Base-by-base conservation (phyloP, 1,140 invertebrate genomes). In the Apis dorsata region DNA sequence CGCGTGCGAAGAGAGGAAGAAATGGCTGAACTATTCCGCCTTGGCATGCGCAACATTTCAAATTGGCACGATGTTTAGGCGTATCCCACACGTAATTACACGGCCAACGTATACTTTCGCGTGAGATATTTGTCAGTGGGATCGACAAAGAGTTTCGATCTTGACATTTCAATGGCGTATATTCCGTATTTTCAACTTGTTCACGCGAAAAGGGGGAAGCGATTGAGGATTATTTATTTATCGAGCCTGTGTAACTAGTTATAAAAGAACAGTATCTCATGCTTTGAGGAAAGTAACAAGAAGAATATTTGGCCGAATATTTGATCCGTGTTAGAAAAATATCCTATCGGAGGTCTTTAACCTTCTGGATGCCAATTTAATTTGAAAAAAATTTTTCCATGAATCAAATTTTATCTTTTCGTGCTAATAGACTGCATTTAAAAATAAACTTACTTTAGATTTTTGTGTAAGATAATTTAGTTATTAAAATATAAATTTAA, bases 51-150 rank as follows among this genome's bases (percentile, higher is more conserved):
- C 53, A 78, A 78, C 76, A 59, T 59, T 69, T 78, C 76, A 69
- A 78, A 78, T 78, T 78, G 76, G 76, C 65, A 78, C 76, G 51
- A 3, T 78, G 76, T 78, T 78, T 78, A 78, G 28, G 21, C 51
- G 65, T 78, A 69, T 59, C 53, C 34, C 53, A 28, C 24, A 28
- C 24, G 65, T 78, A 78, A 78, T 78, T 78, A 69, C 76, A n/a
- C 51, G 53, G 17, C 7, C 21, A 59, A 69, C 65, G 76, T 69
- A 78, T 57, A 69, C 65, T 65, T 34, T 65, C 28, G 65, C 15
- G 65, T 57, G 49, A 55, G 34, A 78, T 69, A 69, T 78, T 69
- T 57, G 53, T 69, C 65, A 49, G 76, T 78, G 21, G 11, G 12
- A 49, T 44, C 21, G 13, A n/a, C 51, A 69, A 59, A 66, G 51